Evolutionary conservation across 2,888 invertebrate genomes (phyloP).

Genomic region (Drosophila peninsularis): DNA sequence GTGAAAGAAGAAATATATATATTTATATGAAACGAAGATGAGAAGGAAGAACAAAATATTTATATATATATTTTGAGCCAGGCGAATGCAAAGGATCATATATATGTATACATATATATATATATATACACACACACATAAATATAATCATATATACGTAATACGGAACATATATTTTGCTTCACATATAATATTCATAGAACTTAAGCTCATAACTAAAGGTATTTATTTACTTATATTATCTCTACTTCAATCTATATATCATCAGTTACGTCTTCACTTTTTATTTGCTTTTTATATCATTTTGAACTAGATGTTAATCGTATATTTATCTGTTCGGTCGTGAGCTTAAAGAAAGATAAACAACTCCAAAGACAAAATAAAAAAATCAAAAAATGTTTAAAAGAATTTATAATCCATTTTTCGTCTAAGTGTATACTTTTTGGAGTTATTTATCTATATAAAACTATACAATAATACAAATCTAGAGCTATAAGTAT

Average conservation of each 20-base stretch:
- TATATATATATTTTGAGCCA: neutral
- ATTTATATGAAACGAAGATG: neutral
- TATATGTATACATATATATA: neutral
- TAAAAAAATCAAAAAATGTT: neutral
- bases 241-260: no score
- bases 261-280: no score
- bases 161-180: neutral
- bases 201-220: neutral
- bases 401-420: neutral
- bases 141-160: neutral
- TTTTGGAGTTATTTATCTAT: neutral
- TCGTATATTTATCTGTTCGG: no score
- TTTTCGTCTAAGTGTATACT: neutral
- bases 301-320: no score
- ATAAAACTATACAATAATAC: constrained; percentile 4
- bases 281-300: no score
- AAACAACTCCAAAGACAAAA: no score
- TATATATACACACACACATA: neutral
- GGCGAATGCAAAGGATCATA: neutral
- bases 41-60: neutral
- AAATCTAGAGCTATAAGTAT: constrained; percentile 5
- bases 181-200: neutral
- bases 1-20: constrained; percentile 3
- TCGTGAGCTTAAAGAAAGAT: no score
- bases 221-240: no score